phyloP scores from a whole-genome alignment of 2,888 invertebrate species.

The Rhamphomyia laevipes region DNA sequence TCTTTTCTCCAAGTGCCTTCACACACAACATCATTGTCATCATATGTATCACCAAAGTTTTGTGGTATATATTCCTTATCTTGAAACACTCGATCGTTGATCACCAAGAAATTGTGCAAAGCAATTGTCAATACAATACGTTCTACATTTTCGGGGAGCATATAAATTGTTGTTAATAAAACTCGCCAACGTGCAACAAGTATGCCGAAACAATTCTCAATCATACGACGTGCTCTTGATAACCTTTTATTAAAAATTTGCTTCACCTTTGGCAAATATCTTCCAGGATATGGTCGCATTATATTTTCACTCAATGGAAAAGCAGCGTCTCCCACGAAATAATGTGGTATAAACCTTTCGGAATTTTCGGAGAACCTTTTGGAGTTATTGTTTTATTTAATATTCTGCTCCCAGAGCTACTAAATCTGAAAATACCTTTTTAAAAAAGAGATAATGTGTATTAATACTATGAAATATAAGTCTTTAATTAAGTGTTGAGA shows the following conservation, averaged over 20 bases:
- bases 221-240: conserved; percentile 2
- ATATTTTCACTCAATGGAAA: too few relatives aligned
- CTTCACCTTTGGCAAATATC: neutral
- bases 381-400: neutral
- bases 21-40: too few relatives aligned
- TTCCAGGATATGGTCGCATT: conserved; percentile 9
- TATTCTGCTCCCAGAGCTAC: neutral
- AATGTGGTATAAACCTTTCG: conserved; percentile 1
- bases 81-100: neutral
- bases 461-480: neutral
- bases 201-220: conserved; percentile 8
- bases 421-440: neutral
- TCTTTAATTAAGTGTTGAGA: too few relatives aligned
- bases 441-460: too few relatives aligned
- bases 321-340: conserved; percentile 8
- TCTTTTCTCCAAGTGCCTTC: too few relatives aligned
- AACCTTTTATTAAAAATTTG: conserved; percentile 6
- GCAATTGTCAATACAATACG: conserved; percentile 7
- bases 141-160: conserved; percentile 8
- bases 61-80: too few relatives aligned
- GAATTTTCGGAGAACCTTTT: neutral
- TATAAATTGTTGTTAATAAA: conserved; percentile 7
- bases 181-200: conserved; percentile 9
- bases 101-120: conserved; percentile 11
- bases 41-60: too few relatives aligned